Evolutionary conservation across 1,140 invertebrate species (phyloP).

Genomic region (Globodera ellingtonae): DNA sequence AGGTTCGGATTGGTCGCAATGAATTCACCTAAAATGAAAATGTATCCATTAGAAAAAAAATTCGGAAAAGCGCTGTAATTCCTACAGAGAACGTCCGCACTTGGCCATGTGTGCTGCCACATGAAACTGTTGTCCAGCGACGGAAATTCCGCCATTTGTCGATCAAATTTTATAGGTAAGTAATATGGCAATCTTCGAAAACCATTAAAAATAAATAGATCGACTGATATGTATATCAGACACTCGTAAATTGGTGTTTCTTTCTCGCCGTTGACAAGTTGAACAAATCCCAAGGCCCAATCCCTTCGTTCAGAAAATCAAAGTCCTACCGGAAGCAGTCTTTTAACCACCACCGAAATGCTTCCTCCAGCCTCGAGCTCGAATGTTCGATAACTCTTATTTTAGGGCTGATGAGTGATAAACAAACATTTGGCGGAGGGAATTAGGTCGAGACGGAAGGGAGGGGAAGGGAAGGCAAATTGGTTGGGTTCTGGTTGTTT

Average conservation of each 20-base stretch:
- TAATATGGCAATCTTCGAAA: too few species aligned
- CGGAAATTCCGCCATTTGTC: neutral
- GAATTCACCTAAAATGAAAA: slow-evolving; percentile 36
- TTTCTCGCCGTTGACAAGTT: too few species aligned
- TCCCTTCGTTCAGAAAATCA: too few species aligned
- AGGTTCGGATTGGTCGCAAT: slow-evolving; percentile 27
- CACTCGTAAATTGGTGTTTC: too few species aligned
- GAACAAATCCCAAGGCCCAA: too few species aligned
- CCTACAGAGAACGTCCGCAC: slow-evolving; percentile 30
- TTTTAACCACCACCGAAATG: too few species aligned
- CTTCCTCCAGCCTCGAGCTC: too few species aligned
- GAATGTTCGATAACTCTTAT: neutral
- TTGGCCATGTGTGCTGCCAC: slow-evolving; percentile 43
- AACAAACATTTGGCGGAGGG: too few species aligned
- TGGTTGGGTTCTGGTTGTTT: neutral
- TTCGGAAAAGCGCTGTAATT: slow-evolving; percentile 18
- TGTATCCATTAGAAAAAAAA: neutral
- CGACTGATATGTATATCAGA: too few species aligned
- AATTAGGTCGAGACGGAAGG: neutral
- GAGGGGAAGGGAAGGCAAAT: neutral
- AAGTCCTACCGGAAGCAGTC: too few species aligned
- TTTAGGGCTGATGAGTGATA: neutral
- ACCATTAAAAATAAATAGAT: too few species aligned
- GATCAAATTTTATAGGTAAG: too few species aligned
- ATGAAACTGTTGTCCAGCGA: slow-evolving; percentile 18